Evolutionary conservation across 2,113 vertebrate species (phyloP), one percentile per base, ranked within the genome.

Genomic region (Callipepla squamata): DNA sequence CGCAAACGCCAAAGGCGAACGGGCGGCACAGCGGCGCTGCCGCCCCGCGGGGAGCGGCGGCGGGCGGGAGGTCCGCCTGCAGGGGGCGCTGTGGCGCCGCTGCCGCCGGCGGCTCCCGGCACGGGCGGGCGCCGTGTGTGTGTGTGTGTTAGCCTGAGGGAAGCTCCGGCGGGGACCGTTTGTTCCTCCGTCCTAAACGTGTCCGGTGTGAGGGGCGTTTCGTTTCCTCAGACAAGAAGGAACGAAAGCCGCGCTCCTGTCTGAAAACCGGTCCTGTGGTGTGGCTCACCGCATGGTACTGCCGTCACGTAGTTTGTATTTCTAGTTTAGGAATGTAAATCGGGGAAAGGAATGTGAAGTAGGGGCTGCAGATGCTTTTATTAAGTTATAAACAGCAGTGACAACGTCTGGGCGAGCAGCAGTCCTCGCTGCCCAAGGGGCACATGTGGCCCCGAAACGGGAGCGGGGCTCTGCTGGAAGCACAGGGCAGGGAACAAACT

Each of bases 221-320:
- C 0, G 16, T 63, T 58, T 45, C 34, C 47, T 83, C 77, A 77
- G 69, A 5, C 21, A 47, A 7, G 70, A 47, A 36, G 4, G 30
- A n/a, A 6, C 26, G 25, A 61, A 82, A 57, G 48, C 30, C 63
- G 38, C 0, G 2, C 22, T 72, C 14, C 1, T 5, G 9, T 32
- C 68, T 57, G 13, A 70, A 18, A 40, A 34, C 2, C 69, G 55
- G 8, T 13, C 32, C 65, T 30, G 7, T 48, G 7, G 34, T 13
- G 38, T 16, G 42, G 28, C 45, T 62, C n/a, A 10, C 9, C 45
- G 14, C 32, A 7, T n/a, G 34, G 36, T 19, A 4, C 22, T 51
- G 5, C 4, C 55, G 66, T 44, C 38, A 3, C 6, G 2, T 6
- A 36, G 5, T 26, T 81, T 42, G 11, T 59, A 2, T 0, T 45